These are phyloP conservation scores for Eleutherodactylus coqui DNA, from an alignment of 2,797 vertebrate species.

Conservation along the genomic window DNA sequence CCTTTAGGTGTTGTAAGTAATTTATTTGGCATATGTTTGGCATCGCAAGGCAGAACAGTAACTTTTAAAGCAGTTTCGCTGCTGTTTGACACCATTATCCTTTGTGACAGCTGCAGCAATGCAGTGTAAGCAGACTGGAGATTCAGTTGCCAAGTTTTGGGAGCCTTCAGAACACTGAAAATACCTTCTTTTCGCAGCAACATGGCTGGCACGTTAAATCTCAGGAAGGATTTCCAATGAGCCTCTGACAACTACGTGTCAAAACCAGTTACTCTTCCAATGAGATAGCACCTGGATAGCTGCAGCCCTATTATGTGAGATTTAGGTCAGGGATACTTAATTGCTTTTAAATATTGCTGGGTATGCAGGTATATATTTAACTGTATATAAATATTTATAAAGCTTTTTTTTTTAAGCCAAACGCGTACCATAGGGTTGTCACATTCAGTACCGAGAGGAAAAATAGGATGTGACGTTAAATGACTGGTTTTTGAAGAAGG, in stretches of 20 bases:
- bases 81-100: constrained; percentile 25
- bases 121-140: constrained; percentile 23
- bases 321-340: constrained; percentile 2
- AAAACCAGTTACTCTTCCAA: not conserved
- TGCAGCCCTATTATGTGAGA: not conserved
- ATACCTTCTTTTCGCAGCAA: constrained; percentile 6
- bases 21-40: constrained; percentile 22
- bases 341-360: constrained; percentile 1
- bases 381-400: constrained; percentile 20
- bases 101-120: constrained; percentile 18
- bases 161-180: not conserved
- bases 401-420: not conserved
- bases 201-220: not conserved
- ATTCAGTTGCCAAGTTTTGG: not conserved
- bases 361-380: not conserved
- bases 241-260: constrained; percentile 14
- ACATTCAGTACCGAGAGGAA: not conserved
- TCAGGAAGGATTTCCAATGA: not conserved
- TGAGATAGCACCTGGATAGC: constrained; percentile 13
- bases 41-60: constrained; percentile 24
- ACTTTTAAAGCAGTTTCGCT: constrained; percentile 24
- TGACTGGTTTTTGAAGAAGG: not conserved
- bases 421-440: not conserved
- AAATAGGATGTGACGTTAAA: not conserved
- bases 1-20: constrained; percentile 14